These are phyloP conservation scores for Andrena praecox DNA, from an alignment of 2,888 invertebrate species.

Conservation along the genomic window DNA sequence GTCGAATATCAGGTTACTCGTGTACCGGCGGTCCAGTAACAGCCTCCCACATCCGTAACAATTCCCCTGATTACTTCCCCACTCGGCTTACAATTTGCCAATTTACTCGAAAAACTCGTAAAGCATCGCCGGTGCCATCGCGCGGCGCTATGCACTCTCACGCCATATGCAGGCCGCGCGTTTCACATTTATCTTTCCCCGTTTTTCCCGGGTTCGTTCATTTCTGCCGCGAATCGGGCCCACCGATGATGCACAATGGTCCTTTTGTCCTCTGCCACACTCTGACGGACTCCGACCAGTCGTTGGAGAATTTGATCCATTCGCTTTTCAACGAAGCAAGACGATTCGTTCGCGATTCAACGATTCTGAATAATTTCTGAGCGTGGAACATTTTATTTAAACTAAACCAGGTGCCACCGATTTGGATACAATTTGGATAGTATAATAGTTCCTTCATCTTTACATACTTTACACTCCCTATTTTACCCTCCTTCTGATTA, in stretches of 20 bases:
- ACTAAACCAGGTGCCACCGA: too few species aligned
- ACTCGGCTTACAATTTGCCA: slow-evolving; percentile 81
- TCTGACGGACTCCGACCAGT: neutral
- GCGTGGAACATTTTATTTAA: too few species aligned
- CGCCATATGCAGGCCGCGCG: slow-evolving; percentile 73
- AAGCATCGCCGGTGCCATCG: slow-evolving; percentile 74
- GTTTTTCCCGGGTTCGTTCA: slow-evolving; percentile 54
- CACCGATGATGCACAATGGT: slow-evolving; percentile 56
- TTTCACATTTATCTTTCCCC: slow-evolving; percentile 52
- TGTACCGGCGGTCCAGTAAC: slow-evolving; percentile 74
- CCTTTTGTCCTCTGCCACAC: slow-evolving; percentile 22
- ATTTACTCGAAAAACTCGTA: slow-evolving; percentile 81
- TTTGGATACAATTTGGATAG: too few species aligned
- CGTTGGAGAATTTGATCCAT: slow-evolving; percentile 20
- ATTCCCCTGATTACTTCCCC: slow-evolving; percentile 82
- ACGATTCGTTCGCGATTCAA: neutral
- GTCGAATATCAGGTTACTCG: slow-evolving; percentile 80
- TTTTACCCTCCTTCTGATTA: too few species aligned
- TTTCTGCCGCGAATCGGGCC: slow-evolving; percentile 42
- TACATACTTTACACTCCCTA: too few species aligned
- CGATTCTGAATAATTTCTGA: neutral
- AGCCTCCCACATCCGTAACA: slow-evolving; percentile 81
- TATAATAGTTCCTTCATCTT: too few species aligned
- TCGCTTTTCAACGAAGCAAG: neutral
- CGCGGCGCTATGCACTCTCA: slow-evolving; percentile 29